Base-by-base conservation (phyloP, 2,888 invertebrate genomes). In the Cataglyphis rosenhaueri region DNA sequence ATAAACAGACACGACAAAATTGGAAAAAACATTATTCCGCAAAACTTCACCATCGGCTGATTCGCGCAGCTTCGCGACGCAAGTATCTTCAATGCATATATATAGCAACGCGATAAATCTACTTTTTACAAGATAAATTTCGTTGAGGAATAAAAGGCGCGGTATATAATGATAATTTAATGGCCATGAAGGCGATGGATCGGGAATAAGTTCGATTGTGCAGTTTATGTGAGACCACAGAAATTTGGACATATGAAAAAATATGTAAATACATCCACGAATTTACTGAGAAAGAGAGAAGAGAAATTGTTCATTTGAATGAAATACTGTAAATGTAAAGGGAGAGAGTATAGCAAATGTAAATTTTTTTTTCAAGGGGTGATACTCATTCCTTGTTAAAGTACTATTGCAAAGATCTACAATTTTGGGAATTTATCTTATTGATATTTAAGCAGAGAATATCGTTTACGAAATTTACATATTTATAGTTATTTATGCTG, bases 121-220 rank as follows among this genome's bases (percentile, higher is more conserved):
- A 18, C 25, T 35, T 29, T 66, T 48, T 44, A 44, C 18, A 9
- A 25, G 66, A 62, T 52, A 44, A 9, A 48, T 21, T 64, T 62
- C 48, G 35, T 41, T 18, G 32, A 66, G 85, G 48, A n/a, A 86
- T 85, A 85, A 85, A 85, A 79, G 85, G 85, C 15, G 55, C 62
- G 66, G 68, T 70, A 70, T 83, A 75, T 48, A 48, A 81, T 75
- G 89, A 90, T 92, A 90, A 91, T 92, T 92, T 91, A 92, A 90
- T 89, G 92, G 91, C 81, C 83, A 88, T 88, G 85, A 87, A 88
- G 87, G 87, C 90, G 90, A 91, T 87, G 87, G 87, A 64, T 87
- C 89, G 82, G 75, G 79, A 89, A 87, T 89, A 88, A 92, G 91
- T 91, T 85, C 66, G 79, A 83, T 78, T 29, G 75, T 21, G 57